phyloP scores from a whole-genome alignment of 2,797 vertebrate species.

The Ctenochaetus hawaiiensis region DNA sequence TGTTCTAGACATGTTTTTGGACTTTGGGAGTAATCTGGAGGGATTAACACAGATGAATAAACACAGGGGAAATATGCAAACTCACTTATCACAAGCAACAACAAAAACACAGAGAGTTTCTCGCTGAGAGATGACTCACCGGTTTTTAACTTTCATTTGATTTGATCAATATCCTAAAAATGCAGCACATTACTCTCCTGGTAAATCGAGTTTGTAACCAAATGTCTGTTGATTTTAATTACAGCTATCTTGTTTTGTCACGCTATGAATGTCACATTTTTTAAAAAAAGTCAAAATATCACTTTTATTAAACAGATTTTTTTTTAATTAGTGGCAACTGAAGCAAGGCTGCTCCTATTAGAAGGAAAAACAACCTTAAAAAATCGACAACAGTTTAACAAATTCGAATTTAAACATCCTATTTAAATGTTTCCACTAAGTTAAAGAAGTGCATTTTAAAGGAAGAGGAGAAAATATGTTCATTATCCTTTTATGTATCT shows the following conservation, averaged over 20 bases:
- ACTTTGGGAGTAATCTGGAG: neutral
- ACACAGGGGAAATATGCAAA: neutral
- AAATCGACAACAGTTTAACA: slow-evolving; percentile 9
- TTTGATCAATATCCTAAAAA: neutral
- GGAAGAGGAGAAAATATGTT: neutral
- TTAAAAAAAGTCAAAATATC: neutral
- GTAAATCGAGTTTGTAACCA: neutral
- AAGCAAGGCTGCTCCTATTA: neutral
- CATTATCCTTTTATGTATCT: neutral
- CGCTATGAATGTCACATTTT: neutral
- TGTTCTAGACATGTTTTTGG: neutral
- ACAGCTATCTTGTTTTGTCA: neutral
- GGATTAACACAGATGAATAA: neutral
- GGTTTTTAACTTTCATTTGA: neutral
- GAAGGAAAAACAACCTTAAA: neutral
- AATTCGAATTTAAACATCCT: neutral
- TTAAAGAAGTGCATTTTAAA: slow-evolving; percentile 6
- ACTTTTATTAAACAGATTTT: neutral
- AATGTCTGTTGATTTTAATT: slow-evolving; percentile 3
- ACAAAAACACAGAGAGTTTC: neutral
- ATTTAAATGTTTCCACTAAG: neutral
- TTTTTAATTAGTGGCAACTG: neutral
- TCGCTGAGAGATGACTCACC: neutral
- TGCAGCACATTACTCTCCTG: neutral
- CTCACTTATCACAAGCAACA: neutral